Percentiles rank a stretch among this genome's conserved stretches.
phyloP scores from a whole-genome alignment of 64 coral and sea anemone species.

The Porites lutea region DNA sequence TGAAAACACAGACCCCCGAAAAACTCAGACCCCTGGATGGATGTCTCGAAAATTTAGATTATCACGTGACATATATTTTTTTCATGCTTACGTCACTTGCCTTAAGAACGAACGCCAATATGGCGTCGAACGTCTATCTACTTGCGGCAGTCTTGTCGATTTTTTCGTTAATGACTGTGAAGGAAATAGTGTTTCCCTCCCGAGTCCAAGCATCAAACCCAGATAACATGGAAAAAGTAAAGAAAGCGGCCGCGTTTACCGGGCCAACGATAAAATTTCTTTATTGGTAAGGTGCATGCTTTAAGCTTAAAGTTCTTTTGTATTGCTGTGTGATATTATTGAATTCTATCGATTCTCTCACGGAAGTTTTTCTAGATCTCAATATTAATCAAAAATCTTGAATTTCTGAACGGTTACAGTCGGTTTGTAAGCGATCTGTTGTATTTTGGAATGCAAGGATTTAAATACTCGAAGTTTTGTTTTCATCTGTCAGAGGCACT shows the following conservation, averaged over 20 bases:
- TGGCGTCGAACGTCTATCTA: conserved; percentile 58
- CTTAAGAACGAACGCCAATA: conserved; percentile 22
- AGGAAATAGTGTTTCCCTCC: conserved; percentile 86
- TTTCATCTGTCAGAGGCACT: too few species aligned
- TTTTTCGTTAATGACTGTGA: conserved; percentile 83
- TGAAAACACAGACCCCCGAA: too few species aligned
- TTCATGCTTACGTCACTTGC: background rate
- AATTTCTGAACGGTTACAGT: too few species aligned
- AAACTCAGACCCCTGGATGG: too few species aligned
- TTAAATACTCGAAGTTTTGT: too few species aligned
- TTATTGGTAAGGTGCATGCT: conserved; percentile 74
- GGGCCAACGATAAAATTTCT: conserved; percentile 86
- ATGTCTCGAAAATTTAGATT: too few species aligned
- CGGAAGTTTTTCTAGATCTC: too few species aligned
- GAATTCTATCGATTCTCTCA: background rate
- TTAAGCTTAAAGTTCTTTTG: background rate
- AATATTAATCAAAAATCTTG: too few species aligned
- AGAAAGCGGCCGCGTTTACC: conserved; percentile 81
- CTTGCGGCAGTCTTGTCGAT: conserved; percentile 68
- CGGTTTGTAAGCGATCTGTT: too few species aligned
- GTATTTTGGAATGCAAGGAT: too few species aligned
- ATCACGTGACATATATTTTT: background rate
- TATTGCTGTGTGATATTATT: background rate
- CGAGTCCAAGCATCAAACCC: conserved; percentile 69
- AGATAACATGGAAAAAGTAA: conserved; percentile 62